Evolutionary conservation across 1,140 invertebrate species (phyloP).

Genomic region (Metopolophium dirhodum): DNA sequence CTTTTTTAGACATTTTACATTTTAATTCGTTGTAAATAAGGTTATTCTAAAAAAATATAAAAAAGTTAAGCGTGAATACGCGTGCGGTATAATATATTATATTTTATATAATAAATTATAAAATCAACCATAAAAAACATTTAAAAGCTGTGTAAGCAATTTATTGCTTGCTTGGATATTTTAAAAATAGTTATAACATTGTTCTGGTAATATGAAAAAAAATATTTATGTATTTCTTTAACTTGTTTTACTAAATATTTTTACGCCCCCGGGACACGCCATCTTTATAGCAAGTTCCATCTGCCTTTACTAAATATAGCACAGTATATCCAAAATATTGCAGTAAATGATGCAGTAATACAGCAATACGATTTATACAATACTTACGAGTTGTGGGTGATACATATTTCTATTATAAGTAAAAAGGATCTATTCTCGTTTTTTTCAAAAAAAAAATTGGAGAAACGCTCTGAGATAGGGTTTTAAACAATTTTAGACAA

Average conservation of each 20-base stretch:
- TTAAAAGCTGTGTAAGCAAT: not conserved
- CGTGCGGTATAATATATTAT: not conserved
- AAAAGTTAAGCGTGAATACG: not conserved
- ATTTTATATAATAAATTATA: not conserved
- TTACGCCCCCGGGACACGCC: too few species aligned
- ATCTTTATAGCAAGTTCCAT: not conserved
- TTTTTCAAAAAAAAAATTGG: not conserved
- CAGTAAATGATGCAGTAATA: too few species aligned
- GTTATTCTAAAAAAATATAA: not conserved
- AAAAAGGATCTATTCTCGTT: not conserved
- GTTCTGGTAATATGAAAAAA: not conserved
- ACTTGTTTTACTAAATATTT: not conserved
- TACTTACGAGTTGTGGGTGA: not conserved
- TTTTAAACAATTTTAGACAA: too few species aligned
- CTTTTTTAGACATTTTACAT: not conserved
- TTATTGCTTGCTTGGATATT: not conserved
- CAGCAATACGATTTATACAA: too few species aligned
- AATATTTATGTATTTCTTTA: not conserved
- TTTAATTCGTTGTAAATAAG: not conserved
- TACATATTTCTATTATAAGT: not conserved
- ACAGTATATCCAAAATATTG: too few species aligned
- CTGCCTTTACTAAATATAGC: too few species aligned
- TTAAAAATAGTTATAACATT: not conserved
- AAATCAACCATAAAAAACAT: not conserved
- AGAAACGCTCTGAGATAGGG: not conserved